Evolutionary conservation across 2,113 vertebrate species (phyloP).

Genomic region (Glaucomys volans): DNA sequence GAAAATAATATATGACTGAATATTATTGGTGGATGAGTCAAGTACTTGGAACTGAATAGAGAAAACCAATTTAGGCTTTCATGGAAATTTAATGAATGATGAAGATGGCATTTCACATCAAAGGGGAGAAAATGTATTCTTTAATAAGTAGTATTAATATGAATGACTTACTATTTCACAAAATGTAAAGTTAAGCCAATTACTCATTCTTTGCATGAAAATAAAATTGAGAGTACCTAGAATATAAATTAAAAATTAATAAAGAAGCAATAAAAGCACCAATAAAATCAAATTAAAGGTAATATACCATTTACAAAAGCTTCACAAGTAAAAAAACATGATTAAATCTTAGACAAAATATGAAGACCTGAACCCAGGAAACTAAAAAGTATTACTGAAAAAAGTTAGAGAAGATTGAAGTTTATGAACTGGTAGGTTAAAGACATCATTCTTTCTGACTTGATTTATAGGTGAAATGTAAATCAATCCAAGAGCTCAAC

Average conservation of each 20-base stretch:
- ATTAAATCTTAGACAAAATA: constrained; percentile 26
- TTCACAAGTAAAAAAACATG: neutral
- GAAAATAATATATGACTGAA: constrained; percentile 35
- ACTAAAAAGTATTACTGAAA: neutral
- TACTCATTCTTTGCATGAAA: constrained; percentile 33
- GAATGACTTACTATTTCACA: constrained; percentile 8
- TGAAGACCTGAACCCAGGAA: neutral
- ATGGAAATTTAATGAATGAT: neutral
- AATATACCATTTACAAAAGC: constrained; percentile 10
- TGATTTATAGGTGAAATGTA: neutral
- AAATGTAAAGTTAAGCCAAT: constrained; percentile 5
- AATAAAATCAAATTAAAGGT: constrained; percentile 38
- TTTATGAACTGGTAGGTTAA: neutral
- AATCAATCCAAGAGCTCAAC: neutral
- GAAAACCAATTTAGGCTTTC: neutral
- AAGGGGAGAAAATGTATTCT: neutral
- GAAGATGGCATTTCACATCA: neutral
- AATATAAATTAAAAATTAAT: constrained; percentile 44
- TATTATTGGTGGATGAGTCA: neutral
- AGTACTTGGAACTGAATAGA: neutral
- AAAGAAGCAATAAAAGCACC: constrained; percentile 8
- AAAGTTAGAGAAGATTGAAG: neutral
- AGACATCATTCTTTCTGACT: neutral
- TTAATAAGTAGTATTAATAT: neutral
- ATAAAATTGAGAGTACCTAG: constrained; percentile 28